Percentiles rank a stretch among this genome's conserved stretches.
Conservation (phyloP, 2,797 vertebrate genomes). For the Stomatorhinus walkeri region DNA sequence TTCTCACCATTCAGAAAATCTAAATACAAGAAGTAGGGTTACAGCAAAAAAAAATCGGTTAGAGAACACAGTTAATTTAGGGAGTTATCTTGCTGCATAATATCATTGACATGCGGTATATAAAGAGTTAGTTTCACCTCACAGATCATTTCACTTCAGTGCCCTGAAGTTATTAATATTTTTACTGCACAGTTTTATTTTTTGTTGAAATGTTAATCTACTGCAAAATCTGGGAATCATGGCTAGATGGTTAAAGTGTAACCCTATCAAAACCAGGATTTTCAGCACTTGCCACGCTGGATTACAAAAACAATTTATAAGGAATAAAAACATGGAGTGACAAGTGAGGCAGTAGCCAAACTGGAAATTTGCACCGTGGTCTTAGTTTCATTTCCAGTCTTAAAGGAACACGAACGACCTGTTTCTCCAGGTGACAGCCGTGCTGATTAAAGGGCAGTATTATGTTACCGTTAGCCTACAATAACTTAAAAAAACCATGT, state of each 20-base stretch:
- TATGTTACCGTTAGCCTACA: not conserved
- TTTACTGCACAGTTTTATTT: not conserved
- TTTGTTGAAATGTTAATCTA: not conserved
- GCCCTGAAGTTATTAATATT: not conserved
- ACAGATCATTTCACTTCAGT: not conserved
- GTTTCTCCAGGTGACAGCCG: not conserved
- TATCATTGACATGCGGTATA: not conserved
- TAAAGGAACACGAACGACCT: not conserved
- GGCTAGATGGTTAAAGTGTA: not conserved
- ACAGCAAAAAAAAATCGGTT: not conserved
- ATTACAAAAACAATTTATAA: not conserved
- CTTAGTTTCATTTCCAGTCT: not conserved
- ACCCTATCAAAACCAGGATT: not conserved
- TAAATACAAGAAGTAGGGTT: not conserved
- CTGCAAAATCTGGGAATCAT: not conserved
- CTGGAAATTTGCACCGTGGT: not conserved
- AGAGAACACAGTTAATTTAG: not conserved
- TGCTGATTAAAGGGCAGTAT: not conserved
- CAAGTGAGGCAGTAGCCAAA: not conserved
- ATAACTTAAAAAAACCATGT: not conserved
- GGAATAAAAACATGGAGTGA: not conserved
- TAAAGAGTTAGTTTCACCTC: not conserved
- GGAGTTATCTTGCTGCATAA: not conserved
- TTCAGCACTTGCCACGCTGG: not conserved
- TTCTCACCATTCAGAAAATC: not conserved